These are phyloP conservation scores for Anaspis maculata DNA, from an alignment of 2,888 invertebrate species.

Conservation along the genomic window DNA sequence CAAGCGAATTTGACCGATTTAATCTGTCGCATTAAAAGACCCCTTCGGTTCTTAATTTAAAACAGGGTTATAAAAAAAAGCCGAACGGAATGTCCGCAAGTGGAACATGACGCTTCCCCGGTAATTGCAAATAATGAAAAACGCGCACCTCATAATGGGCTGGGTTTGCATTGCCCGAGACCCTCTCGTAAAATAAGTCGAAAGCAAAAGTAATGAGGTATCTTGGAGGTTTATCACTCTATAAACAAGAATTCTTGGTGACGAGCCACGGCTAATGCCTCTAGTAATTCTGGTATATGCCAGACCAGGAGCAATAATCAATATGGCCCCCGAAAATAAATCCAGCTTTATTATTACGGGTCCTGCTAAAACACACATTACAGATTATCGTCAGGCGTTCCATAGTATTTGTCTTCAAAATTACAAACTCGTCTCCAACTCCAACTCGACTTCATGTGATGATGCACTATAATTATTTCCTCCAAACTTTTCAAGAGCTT, in stretches of 20 bases:
- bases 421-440: slow-evolving; percentile 15
- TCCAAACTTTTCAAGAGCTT: slow-evolving; percentile 29
- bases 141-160: slow-evolving; percentile 20
- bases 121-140: slow-evolving; percentile 36
- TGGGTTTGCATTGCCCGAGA: slow-evolving; percentile 20
- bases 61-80: no score
- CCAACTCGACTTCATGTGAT: slow-evolving; percentile 12
- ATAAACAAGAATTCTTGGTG: slow-evolving; percentile 36
- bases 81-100: no score
- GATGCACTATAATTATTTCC: no score
- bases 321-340: slow-evolving; percentile 29
- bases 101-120: slow-evolving; percentile 30
- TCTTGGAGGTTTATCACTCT: slow-evolving; percentile 40
- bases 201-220: slow-evolving; percentile 38
- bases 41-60: no score
- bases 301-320: slow-evolving; percentile 28
- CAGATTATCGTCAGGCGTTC: slow-evolving; percentile 10
- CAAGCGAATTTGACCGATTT: no score
- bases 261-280: slow-evolving; percentile 24
- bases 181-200: slow-evolving; percentile 36
- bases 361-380: slow-evolving; percentile 17
- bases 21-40: no score
- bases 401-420: slow-evolving; percentile 28
- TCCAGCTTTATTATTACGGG: slow-evolving; percentile 25
- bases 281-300: no score